Base-by-base conservation (phyloP, 1,140 invertebrate species). In the Carcinoscorpius rotundicauda region DNA sequence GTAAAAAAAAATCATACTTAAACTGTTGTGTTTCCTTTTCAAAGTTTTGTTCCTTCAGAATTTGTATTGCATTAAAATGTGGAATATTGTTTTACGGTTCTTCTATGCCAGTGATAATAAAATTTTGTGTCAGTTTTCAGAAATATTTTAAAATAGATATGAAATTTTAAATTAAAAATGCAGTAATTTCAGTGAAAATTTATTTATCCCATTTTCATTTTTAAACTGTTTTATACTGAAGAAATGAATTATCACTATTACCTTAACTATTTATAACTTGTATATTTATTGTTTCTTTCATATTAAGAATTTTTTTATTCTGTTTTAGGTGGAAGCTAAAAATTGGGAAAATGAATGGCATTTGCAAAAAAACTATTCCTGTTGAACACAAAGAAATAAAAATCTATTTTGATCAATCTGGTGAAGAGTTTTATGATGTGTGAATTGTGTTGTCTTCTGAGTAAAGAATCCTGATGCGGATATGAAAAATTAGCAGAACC, bases 381-480 rank as follows among this genome's bases (percentile, higher is more conserved):
- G 65, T 73, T 4, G 60, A 65, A 6, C 61, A 64, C 6, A 60
- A 65, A 29, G 62, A 63, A 11, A 77, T 76, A 4, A 77, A 81
- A 49, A 77, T 82, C 48, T 77, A 80, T 9, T 77, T 82, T 58
- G 62, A 68, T 56, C 64, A 68, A 5, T 64, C 71, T 48, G 65
- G 68, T 5, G 70, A 68, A 55, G 64, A 56, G 8, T 69, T 75
- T 58, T 69, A 70, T 55, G 76, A 81, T 64, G 83, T 93, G n/a
- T 77, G 88, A 49, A 84, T 91, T 3, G 86, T 87, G 70, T 77
- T 93, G 91, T 69, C 78, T 92, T 52, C 81, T 84, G 69, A 82
- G 84, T 5, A 87, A 88, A 73, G 81, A 83, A 50, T 85, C 88
- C 50, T 86, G 87, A 66, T 93, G 91, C 74, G 88, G 89, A 51